Base-by-base conservation (phyloP, 2,113 vertebrate species). In the Apodemus sylvaticus region DNA sequence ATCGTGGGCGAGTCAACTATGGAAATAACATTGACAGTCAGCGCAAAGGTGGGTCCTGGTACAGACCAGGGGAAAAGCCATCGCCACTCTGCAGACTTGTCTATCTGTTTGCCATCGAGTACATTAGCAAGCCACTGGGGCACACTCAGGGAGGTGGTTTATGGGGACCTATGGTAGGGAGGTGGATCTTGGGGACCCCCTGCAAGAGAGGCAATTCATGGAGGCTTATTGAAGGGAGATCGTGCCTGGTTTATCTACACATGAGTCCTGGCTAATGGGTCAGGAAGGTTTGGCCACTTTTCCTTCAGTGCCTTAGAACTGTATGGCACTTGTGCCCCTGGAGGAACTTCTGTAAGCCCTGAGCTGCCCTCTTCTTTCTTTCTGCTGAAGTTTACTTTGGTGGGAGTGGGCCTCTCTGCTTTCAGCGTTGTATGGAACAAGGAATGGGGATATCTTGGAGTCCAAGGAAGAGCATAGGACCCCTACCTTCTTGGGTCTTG, bases 1-100 rank as follows among this genome's bases (percentile, higher is more conserved):
- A 99, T 97, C 98, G 99, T 0, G 99, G 99, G 45, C 98, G 99
- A 1, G 99, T 99, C 95, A 99, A 99, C 96, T 99, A 98, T 0
- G 99, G 99, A 48, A 94, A 95, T 70, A 96, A 97, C 4, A 97
- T 99, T 78, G 99, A 99, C 66, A 98, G 99, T 31, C 99, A 99
- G 96, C 99, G 98, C 92, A 99, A 99, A 99, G 99, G 99, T 99
- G 97, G 96, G 92, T 95, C 22, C 31, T 24, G 5, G 55, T 36
- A 22, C 8, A 5, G 0, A 73, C 24, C 0, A 17, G 20, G 68
- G 62, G 51, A 36, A 42, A 42, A 66, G n/a, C 34, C 39, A 6
- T 19, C 5, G 2, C 11, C 13, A 13, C 66, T 36, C 9, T 5
- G 22, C 58, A 3, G 24, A 34, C 16, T 4, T 36, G 29, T 16